A percentile compares a stretch with the other conserved stretches of the same genome.
These are phyloP conservation scores for Helicolenus hilgendorfi DNA, from an alignment of 2,797 vertebrate genomes.

Conservation along the genomic window DNA sequence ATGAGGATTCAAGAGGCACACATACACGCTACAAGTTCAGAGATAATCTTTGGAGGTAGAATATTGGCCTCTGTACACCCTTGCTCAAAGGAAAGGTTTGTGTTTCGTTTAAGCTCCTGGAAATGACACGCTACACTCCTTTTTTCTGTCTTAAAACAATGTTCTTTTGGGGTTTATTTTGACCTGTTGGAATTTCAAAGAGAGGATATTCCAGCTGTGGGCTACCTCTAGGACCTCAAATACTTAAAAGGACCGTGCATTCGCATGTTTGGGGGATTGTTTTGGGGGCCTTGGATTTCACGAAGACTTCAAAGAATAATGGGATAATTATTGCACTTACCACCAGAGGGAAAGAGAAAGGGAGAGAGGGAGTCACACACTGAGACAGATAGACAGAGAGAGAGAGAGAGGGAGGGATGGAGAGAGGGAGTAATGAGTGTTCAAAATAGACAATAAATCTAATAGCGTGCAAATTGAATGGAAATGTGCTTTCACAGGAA, in stretches of 20 bases:
- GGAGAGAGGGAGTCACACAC: slow-evolving; percentile 39
- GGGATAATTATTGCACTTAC: slow-evolving; percentile 85
- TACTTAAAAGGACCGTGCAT: slow-evolving; percentile 71
- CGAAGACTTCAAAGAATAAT: slow-evolving; percentile 87
- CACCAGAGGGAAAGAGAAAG: slow-evolving; percentile 73
- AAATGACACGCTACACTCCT: slow-evolving; percentile 16
- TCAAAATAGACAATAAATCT: slow-evolving; percentile 85
- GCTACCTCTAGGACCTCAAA: slow-evolving; percentile 69
- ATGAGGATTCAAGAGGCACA: slow-evolving; percentile 44
- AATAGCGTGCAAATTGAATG: slow-evolving; percentile 80
- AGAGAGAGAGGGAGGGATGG: slow-evolving; percentile 13
- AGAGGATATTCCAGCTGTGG: slow-evolving; percentile 62
- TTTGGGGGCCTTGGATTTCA: slow-evolving; percentile 74
- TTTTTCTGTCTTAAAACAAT: slow-evolving; percentile 56
- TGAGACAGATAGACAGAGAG: slow-evolving; percentile 28
- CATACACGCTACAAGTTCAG: slow-evolving; percentile 29
- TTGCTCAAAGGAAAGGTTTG: slow-evolving; percentile 56
- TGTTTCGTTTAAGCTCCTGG: slow-evolving; percentile 49
- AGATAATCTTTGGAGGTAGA: slow-evolving; percentile 55
- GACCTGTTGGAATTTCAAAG: slow-evolving; percentile 75
- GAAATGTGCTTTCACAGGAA: slow-evolving; percentile 77
- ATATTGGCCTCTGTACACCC: slow-evolving; percentile 48
- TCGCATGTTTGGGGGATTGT: slow-evolving; percentile 75
- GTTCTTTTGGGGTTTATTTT: slow-evolving; percentile 57
- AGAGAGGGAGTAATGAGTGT: slow-evolving; percentile 66